Base-by-base conservation (phyloP, 1,140 invertebrate genomes). In the Ips nitidus region DNA sequence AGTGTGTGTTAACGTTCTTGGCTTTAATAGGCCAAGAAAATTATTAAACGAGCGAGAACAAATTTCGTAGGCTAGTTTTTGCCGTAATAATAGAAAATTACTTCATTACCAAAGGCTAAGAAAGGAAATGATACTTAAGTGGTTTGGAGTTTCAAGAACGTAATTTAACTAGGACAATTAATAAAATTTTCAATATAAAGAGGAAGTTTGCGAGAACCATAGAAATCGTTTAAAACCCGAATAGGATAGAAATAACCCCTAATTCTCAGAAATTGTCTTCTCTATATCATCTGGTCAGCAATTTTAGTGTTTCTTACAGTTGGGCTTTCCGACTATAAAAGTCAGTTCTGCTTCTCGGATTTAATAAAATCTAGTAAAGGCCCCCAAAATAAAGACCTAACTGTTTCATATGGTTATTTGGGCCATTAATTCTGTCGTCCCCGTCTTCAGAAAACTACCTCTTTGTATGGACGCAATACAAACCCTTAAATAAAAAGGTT, bases 251-350 rank as follows among this genome's bases (percentile, higher is more conserved):
- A 65, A 65, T 65, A n/a, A 37, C 41, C 62, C 50, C 41, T 65
- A 65, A 65, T 65, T 65, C 62, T 55, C 56, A 65, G 62, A 65
- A 62, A 65, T 55, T 56, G 62, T 65, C 62, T 65, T 41, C 8
- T 41, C 38, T 65, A 65, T 53, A 65, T 65, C 62, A 65, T 65
- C 62, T 56, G 62, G 50, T 53, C 62, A 56, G 62, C 62, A 65
- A 65, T 65, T 55, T 65, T 65, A 52, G 50, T 65, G 56, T 65
- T 52, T 65, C 62, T 37, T 43, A 41, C 42, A 65, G 42, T 52
- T 39, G 50, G 52, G 53, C 52, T 65, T 65, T 39, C 5, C n/a
- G 52, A 39, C 62, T 22, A 65, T 65, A 65, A 65, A 65, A 4
- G 62, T 65, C 62, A 55, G 62, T 65, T 56, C 47, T 65, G 62